A percentile compares a stretch with the other conserved stretches of the same genome.
phyloP scores from a whole-genome alignment of 2,113 vertebrate species.

The Ciconia boyciana region DNA sequence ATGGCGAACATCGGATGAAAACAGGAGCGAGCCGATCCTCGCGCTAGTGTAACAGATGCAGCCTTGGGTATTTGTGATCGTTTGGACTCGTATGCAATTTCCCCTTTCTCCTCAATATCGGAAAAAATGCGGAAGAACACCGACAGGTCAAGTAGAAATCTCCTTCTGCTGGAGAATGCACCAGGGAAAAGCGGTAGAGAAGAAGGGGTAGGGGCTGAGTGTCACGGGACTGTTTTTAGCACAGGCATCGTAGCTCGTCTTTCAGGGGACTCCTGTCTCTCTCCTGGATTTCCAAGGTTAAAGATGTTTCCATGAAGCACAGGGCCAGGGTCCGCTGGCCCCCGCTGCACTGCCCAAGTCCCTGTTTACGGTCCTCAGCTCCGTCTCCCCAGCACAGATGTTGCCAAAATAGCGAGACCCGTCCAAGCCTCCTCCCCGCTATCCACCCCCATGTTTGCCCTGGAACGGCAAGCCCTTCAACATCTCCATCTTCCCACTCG shows the following conservation, averaged over 20 bases:
- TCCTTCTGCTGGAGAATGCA: not conserved
- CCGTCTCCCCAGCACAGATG: not conserved
- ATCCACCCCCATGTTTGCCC: not conserved
- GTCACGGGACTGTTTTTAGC: not conserved
- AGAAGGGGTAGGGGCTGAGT: not conserved
- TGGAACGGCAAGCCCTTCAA: not conserved
- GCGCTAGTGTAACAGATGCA: not conserved
- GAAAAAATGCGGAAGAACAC: not conserved
- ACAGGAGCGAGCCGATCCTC: not conserved
- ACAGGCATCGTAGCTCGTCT: not conserved
- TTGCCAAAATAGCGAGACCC: not conserved
- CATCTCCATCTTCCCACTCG: not conserved
- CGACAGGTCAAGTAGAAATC: not conserved
- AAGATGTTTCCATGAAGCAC: not conserved
- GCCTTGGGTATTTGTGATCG: not conserved
- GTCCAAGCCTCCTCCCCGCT: not conserved
- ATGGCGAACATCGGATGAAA: not conserved
- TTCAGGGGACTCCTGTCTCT: not conserved
- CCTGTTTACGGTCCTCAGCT: not conserved
- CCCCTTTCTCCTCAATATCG: not conserved
- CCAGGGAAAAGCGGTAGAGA: not conserved
- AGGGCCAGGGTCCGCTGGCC: not conserved
- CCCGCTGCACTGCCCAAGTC: not conserved
- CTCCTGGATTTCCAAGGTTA: not conserved
- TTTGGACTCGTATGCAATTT: not conserved